Evolutionary conservation across 2,888 invertebrate genomes (phyloP), one percentile per base, ranked within the genome.

Genomic region (Carcina quercana): DNA sequence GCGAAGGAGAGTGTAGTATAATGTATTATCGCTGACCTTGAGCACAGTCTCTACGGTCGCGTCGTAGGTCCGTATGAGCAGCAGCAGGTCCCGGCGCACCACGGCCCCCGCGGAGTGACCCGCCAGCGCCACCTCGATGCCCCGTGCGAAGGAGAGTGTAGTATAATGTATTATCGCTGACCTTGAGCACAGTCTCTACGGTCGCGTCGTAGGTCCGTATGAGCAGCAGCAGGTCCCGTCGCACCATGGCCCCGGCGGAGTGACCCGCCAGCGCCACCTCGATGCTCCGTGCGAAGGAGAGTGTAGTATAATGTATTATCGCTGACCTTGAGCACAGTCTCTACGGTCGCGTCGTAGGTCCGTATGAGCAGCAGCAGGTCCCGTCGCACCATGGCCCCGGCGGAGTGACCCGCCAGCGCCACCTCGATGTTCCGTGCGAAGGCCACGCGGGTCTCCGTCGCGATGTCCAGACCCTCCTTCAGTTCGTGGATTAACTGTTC

Each of bases 381-480:
- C 12, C 49, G 46, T 6, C 65, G 47, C 12, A 71, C 66, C 10
- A 74, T 72, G 11, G 39, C 75, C 1, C 22, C 28, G 7, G 19
- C 50, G 25, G 34, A 79, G 37, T 78, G 84, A 36, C 15, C 52
- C 35, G 0, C 38, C 43, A 86, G 68, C 27, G 87, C 89, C 6
- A 87, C 87, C 8, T 78, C 79, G 32, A 90, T 87, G 65, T 92
- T 89, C 2, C 86, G 83, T 26, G 88, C 84, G 65, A 90, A 95
- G 54, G 92, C 89, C 50, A 91, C 89, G 8, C 95, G 90, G 72
- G 95, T 92, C 34, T 90, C 87, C 22, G 94, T 89, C 8, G 96
- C 94, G 27, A 95, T 89, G 51, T 90, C 90, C 32, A 98, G 74
- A 1, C 95, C 95, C 55, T 97, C 97, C 40, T 95, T 93, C 43